Conservation (phyloP, 2,888 invertebrate species). For the Sussaba pulchella region DNA sequence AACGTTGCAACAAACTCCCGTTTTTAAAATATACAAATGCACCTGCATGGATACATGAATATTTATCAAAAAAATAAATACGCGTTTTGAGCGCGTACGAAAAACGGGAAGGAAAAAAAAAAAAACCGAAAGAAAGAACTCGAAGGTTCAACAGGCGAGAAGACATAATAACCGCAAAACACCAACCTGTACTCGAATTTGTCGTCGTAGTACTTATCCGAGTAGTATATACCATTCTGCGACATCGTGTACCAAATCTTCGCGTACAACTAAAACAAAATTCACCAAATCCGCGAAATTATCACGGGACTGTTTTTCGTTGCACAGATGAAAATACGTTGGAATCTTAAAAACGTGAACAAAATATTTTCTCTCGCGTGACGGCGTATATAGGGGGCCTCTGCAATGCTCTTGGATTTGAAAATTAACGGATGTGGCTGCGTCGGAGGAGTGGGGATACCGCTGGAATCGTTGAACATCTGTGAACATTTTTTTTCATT, state of each 20-base stretch:
- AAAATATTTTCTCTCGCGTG: conserved; percentile 30
- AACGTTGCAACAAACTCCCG: background rate
- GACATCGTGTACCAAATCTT: conserved; percentile 84
- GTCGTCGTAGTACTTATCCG: conserved; percentile 96
- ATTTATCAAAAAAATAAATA: no score
- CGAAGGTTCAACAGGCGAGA: background rate
- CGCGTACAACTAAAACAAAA: conserved; percentile 76
- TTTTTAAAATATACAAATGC: no score
- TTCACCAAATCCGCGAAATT: conserved; percentile 36
- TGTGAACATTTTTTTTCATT: no score
- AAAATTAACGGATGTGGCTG: conserved; percentile 78
- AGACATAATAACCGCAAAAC: conserved; percentile 22
- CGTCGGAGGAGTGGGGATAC: conserved; percentile 65
- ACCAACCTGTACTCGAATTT: conserved; percentile 96
- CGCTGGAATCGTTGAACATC: conserved; percentile 64
- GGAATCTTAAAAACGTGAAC: conserved; percentile 15
- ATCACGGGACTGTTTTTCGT: conserved; percentile 23
- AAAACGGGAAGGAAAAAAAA: no score
- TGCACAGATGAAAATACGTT: no score
- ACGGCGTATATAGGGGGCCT: conserved; percentile 61
- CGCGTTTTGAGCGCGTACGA: no score
- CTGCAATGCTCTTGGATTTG: conserved; percentile 74
- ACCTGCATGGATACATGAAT: no score
- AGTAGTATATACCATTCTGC: conserved; percentile 93
- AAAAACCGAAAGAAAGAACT: conserved; percentile 24